Percentiles rank a stretch among this genome's conserved stretches.
Evolutionary conservation across 1,140 invertebrate species (phyloP).

Genomic region (Wasmannia auropunctata): DNA sequence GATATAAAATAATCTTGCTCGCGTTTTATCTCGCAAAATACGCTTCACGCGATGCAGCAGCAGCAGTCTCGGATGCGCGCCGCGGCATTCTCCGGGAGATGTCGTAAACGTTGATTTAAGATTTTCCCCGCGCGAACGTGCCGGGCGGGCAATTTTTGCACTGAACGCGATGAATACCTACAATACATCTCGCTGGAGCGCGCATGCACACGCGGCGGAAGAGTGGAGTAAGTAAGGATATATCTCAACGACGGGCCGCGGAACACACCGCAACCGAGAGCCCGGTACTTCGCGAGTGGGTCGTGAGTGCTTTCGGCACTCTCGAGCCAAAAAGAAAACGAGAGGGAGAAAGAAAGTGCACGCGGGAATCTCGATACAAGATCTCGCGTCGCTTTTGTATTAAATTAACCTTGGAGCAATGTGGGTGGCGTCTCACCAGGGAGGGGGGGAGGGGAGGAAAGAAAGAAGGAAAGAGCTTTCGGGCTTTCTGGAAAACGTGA

Average conservation of each 20-base stretch:
- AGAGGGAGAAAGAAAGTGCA: neutral
- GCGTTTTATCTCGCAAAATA: constrained; percentile 10
- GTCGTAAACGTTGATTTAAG: constrained; percentile 53
- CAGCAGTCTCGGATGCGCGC: neutral
- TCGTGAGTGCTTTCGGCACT: constrained; percentile 36
- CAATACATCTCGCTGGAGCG: constrained; percentile 33
- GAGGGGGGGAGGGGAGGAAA: neutral
- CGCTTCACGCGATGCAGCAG: neutral
- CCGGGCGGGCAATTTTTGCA: constrained; percentile 27
- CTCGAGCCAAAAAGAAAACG: neutral
- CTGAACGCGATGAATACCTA: constrained; percentile 42
- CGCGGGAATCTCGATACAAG: neutral
- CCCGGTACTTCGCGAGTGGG: constrained; percentile 9
- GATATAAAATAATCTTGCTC: neutral
- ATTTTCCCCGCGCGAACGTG: constrained; percentile 8
- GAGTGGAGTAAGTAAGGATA: constrained; percentile 29
- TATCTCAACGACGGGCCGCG: constrained; percentile 19
- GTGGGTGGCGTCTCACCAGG: neutral
- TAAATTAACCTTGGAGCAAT: constrained; percentile 39
- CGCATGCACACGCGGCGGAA: neutral
- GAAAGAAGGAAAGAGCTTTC: neutral
- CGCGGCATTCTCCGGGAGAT: neutral
- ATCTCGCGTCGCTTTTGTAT: constrained; percentile 39
- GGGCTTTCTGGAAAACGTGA: constrained; percentile 24
- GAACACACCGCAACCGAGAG: constrained; percentile 14